A percentile compares a stretch with the other conserved stretches of the same genome.
Conservation (phyloP, 2,113 vertebrate species). For the Potamarius usumacintae region DNA sequence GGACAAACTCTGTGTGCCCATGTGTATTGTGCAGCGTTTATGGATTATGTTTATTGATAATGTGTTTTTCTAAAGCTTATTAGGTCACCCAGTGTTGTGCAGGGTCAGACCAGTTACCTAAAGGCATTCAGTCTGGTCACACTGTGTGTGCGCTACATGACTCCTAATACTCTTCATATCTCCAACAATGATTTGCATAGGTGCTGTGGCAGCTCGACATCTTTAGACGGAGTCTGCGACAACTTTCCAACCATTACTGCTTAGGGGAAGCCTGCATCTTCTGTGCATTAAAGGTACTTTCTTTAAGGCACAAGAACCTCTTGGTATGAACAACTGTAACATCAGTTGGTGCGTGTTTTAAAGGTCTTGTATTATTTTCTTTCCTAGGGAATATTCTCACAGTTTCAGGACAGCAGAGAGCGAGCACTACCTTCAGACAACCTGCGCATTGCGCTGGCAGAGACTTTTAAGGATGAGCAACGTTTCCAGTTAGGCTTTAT, state of each 20-base stretch:
- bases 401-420: slow-evolving; percentile 93
- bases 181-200: slow-evolving; percentile 62
- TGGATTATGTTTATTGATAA: background rate
- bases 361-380: background rate
- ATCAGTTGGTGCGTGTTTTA: background rate
- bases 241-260: slow-evolving; percentile 90
- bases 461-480: slow-evolving; percentile 96
- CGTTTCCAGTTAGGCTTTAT: slow-evolving; percentile 97
- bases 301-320: background rate
- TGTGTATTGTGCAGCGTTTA: too few relatives aligned
- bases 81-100: background rate
- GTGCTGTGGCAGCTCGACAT: slow-evolving; percentile 98
- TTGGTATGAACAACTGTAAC: background rate
- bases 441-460: slow-evolving; percentile 89
- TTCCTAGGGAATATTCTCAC: slow-evolving; percentile 87
- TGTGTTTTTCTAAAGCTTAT: background rate
- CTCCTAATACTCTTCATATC: background rate
- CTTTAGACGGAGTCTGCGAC: slow-evolving; percentile 91
- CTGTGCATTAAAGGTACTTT: slow-evolving; percentile 94
- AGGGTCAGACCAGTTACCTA: background rate
- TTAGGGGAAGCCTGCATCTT: slow-evolving; percentile 95
- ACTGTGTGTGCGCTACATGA: background rate
- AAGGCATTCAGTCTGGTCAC: background rate
- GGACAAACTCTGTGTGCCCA: too few relatives aligned
- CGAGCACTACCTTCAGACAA: slow-evolving; percentile 94